Evolutionary conservation across 2,888 invertebrate species (phyloP), one percentile per base, ranked within the genome.

Genomic region (Caradrina clavipalpis): DNA sequence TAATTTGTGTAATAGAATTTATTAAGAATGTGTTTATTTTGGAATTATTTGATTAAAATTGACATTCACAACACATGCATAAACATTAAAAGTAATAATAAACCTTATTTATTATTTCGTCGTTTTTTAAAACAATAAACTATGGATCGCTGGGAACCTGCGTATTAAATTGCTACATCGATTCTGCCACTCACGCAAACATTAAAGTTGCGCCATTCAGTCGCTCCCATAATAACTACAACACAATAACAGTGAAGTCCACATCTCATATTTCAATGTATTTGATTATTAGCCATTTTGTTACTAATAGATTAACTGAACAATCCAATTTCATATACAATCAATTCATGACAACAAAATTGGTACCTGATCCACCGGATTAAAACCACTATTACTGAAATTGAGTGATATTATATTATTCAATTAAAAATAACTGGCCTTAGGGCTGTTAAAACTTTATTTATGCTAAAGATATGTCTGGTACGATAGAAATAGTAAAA

Each of bases 271-370:
- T 55, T 35, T 69, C 19, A 49, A 22, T 13, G 7, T 11, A 51
- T 42, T 21, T 42, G 1, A 15, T 31, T 42, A 7, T n/a, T 21
- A 17, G 39, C 47, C 4, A 47, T 45, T 61, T n/a, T n/a, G 7
- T 22, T 54, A 64, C 47, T 22, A 53, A 47, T 31, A 55, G 35
- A 62, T 77, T 47, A 55, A 59, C 50, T 55, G 72, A 39, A 50
- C 26, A 59, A 59, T 51, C 7, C 58, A 72, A 51, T 72, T 42
- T 50, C 42, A 63, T 58, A 70, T 21, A 45, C 39, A 1, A 58
- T n/a, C 69, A 31, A 76, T 76, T 59, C 55, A 73, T 76, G 50
- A 59, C 49, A 22, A 62, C 35, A 45, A 58, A 69, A 56, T 61
- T 51, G 31, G 71, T 57, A 42, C 39, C 19, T 53, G 17, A 59